These are phyloP conservation scores for Augiades crinisus DNA, from an alignment of 2,888 invertebrate genomes.

Conservation along the genomic window DNA sequence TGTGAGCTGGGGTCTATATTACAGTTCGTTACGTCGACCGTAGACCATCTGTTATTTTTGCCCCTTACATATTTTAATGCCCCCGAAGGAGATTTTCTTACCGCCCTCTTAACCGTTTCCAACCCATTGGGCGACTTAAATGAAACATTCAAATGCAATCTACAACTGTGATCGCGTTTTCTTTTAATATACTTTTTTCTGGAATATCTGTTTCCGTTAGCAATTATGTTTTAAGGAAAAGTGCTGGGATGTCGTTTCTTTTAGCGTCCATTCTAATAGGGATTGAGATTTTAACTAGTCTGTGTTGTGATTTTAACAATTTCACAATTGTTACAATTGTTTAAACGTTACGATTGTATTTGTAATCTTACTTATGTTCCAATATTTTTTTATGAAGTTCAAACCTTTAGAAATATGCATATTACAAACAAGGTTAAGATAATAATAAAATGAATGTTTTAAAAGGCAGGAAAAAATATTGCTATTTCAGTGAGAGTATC, in stretches of 20 bases:
- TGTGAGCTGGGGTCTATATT: slow-evolving; percentile 54
- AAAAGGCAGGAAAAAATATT: too few species aligned
- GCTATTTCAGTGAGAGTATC: too few species aligned
- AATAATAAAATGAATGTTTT: too few species aligned
- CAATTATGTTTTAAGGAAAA: slow-evolving; percentile 18
- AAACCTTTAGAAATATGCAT: too few species aligned
- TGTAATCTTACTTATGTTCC: too few species aligned
- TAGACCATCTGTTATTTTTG: slow-evolving; percentile 76
- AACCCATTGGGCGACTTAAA: slow-evolving; percentile 65
- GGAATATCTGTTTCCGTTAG: slow-evolving; percentile 12
- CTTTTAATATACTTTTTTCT: slow-evolving; percentile 31
- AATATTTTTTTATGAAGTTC: too few species aligned
- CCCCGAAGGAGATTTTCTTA: slow-evolving; percentile 55
- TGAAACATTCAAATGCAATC: slow-evolving; percentile 68
- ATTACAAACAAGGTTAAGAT: too few species aligned
- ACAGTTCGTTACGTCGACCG: slow-evolving; percentile 66
- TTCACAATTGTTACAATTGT: too few species aligned
- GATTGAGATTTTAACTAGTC: too few species aligned
- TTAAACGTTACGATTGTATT: too few species aligned
- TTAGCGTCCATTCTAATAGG: background rate
- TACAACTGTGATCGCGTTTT: slow-evolving; percentile 46
- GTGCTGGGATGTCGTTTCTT: background rate
- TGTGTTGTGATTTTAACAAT: too few species aligned
- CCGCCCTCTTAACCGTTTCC: slow-evolving; percentile 62
- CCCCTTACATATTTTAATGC: slow-evolving; percentile 76